Conservation (phyloP, 2,888 invertebrate species). For the Cybosia mesomella region DNA sequence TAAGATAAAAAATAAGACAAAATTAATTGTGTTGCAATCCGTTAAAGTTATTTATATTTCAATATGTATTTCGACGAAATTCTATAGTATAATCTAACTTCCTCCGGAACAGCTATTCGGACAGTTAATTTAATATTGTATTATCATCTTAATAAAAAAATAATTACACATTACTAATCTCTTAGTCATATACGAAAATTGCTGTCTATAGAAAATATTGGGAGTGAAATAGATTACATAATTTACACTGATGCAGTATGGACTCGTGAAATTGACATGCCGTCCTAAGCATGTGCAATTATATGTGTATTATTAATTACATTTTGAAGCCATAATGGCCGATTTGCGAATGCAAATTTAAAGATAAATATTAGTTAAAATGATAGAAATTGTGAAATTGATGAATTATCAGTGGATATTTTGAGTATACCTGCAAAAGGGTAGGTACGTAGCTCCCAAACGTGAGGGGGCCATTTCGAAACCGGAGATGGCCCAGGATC, state of each 20-base stretch:
- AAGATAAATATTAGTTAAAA: neutral
- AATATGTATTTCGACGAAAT: neutral
- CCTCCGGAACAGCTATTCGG: neutral
- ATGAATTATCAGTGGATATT: neutral
- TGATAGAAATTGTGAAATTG: neutral
- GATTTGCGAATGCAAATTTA: constrained; percentile 4
- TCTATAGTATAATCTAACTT: neutral
- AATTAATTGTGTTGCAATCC: neutral
- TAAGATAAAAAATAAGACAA: neutral
- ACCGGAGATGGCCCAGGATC: no score
- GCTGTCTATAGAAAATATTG: constrained; percentile 32
- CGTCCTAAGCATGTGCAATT: constrained; percentile 33
- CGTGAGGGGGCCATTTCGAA: no score
- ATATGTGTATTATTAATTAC: constrained; percentile 31
- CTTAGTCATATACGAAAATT: constrained; percentile 32
- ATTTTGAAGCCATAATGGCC: constrained; percentile 32
- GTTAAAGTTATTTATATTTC: neutral
- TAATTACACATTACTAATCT: constrained; percentile 8
- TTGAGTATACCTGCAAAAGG: neutral
- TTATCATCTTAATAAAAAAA: neutral
- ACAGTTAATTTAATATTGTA: neutral
- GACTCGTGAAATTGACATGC: constrained; percentile 46
- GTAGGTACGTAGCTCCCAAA: no score
- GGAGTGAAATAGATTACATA: constrained; percentile 32
- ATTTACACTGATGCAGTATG: constrained; percentile 30